Conservation (phyloP, 1,140 invertebrate genomes). For the Trissolcus basalis region DNA sequence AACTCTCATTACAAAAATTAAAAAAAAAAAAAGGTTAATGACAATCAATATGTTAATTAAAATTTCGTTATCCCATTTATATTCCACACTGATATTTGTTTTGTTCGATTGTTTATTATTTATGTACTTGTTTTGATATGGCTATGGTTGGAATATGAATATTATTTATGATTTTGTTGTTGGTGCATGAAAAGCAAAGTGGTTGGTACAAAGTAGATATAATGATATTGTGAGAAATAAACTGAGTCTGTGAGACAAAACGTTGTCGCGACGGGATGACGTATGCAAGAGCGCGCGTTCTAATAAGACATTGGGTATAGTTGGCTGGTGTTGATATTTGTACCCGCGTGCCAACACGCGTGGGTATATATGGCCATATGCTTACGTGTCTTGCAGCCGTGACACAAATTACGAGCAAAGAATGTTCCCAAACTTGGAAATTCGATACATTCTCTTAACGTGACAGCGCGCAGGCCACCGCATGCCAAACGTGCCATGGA, state of each 20-base stretch:
- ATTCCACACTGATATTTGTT: too few relatives aligned
- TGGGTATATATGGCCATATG: constrained; percentile 58
- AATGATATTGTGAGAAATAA: neutral
- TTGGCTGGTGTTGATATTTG: constrained; percentile 47
- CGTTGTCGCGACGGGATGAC: constrained; percentile 13
- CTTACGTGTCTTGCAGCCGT: constrained; percentile 56
- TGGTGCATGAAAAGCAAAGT: too few relatives aligned
- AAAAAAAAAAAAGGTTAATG: too few relatives aligned
- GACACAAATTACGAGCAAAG: constrained; percentile 60
- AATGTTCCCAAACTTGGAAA: constrained; percentile 62
- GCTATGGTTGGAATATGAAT: too few relatives aligned
- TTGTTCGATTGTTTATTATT: too few relatives aligned
- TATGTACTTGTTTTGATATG: too few relatives aligned
- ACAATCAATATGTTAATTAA: too few relatives aligned
- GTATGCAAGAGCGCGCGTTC: constrained; percentile 22
- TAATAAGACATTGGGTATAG: constrained; percentile 36
- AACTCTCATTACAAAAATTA: too few relatives aligned
- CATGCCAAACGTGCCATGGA: constrained; percentile 57
- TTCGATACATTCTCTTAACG: constrained; percentile 57
- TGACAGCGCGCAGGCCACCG: constrained; percentile 54
- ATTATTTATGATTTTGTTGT: too few relatives aligned
- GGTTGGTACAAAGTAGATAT: too few relatives aligned
- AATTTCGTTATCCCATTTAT: too few relatives aligned
- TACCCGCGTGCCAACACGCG: constrained; percentile 50
- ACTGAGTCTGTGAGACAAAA: constrained; percentile 7